These are phyloP conservation scores for Junonia oenone DNA, from an alignment of 2,888 invertebrate species.

Conservation along the genomic window DNA sequence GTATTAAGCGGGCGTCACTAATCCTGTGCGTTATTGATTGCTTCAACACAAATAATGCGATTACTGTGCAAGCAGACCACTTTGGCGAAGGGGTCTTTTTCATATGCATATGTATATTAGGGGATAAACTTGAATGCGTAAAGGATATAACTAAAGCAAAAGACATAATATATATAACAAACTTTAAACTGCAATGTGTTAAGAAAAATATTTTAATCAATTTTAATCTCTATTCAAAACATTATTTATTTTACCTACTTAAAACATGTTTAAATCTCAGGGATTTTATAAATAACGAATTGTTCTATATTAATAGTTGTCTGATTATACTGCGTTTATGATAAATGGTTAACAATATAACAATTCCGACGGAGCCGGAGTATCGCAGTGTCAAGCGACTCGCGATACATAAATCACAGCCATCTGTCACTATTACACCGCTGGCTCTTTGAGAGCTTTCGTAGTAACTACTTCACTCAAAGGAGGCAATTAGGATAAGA, in stretches of 20 bases:
- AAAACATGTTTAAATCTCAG: too few relatives aligned
- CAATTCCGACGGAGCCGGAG: not conserved
- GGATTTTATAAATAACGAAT: too few relatives aligned
- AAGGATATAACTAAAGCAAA: not conserved
- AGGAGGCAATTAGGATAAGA: not conserved
- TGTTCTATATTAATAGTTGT: too few relatives aligned
- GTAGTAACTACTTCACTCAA: not conserved
- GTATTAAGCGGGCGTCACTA: conserved; percentile 36
- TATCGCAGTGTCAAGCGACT: conserved; percentile 15
- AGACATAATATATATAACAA: not conserved
- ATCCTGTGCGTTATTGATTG: conserved; percentile 57
- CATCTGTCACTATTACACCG: conserved; percentile 12
- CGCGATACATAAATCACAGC: conserved; percentile 15
- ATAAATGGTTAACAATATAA: conserved; percentile 9
- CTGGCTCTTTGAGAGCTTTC: not conserved
- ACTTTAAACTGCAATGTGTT: too few relatives aligned
- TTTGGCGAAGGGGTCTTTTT: conserved; percentile 39
- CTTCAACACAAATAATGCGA: conserved; percentile 56
- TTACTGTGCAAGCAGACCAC: conserved; percentile 48
- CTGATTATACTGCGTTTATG: too few relatives aligned
- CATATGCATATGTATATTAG: not conserved
- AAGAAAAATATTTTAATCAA: too few relatives aligned
- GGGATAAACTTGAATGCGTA: not conserved
- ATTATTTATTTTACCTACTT: too few relatives aligned
- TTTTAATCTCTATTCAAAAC: too few relatives aligned